Base-by-base conservation (phyloP, 1,140 invertebrate species). In the Pantala flavescens region DNA sequence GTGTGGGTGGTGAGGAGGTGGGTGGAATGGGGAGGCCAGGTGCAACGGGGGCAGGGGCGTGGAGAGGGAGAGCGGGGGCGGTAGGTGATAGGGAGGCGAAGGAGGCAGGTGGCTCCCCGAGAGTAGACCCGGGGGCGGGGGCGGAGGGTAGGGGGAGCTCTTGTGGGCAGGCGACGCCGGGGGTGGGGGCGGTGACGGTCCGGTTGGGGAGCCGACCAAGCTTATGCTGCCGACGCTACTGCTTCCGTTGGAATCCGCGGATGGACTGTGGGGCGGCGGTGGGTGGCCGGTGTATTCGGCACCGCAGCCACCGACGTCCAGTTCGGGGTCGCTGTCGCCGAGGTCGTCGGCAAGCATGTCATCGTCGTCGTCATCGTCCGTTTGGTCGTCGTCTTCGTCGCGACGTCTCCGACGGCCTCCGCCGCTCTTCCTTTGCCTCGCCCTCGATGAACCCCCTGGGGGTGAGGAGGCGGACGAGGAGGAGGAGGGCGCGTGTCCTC, bases 361-460 rank as follows among this genome's bases (percentile, higher is more conserved):
- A 12, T 63, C 49, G 12, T 63, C 49, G 16, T 63, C 49, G 49
- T 63, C 49, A 14, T 63, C 49, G 12, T 63, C 49, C 49, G 49
- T 63, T 12, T 63, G 49, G 49, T 63, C 49, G 16, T 63, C 49
- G 16, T 63, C 49, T 19, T 63, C 49, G 5, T 63, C 49, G 49
- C 49, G 49, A 19, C 49, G 49, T 12, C 49, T 16, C 49, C 49
- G 49, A 63, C 49, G 49, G 49, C 49, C 12, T 3, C 49, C 49
- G 49, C 49, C 49, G 49, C 49, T 21, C n/a, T 63, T 63, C 49
- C 49, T 63, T 12, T 63, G 49, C 49, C 1, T 85, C 85, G 43
- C 85, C 85, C 74, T 86, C 78, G 19, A 84, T 85, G 74, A 86
- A 86, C 76, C 85, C 84, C 72, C 84, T 85, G 75, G 86, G 85